These are phyloP conservation scores for Mustelus asterias DNA, from an alignment of 2,113 vertebrate genomes.

Conservation along the genomic window DNA sequence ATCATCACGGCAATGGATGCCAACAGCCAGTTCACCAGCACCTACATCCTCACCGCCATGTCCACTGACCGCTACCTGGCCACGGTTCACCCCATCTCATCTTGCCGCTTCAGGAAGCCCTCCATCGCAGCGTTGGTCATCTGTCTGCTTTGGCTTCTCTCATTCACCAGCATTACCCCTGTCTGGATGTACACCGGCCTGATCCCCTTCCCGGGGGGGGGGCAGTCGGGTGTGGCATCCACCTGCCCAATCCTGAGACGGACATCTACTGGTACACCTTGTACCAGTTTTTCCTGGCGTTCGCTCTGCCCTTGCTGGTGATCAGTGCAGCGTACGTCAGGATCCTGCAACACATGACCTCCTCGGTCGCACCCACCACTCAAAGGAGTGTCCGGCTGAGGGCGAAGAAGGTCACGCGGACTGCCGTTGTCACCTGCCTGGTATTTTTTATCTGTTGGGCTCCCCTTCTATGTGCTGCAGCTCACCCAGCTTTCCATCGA, in stretches of 20 bases:
- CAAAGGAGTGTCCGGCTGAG: constrained; percentile 62
- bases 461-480: constrained; percentile 62
- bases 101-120: constrained; percentile 63
- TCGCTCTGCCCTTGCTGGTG: constrained; percentile 63
- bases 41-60: constrained; percentile 79
- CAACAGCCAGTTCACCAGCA: constrained; percentile 77
- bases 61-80: constrained; percentile 74
- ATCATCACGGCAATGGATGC: constrained; percentile 72
- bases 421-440: constrained; percentile 73
- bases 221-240: too few relatives aligned
- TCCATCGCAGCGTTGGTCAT: constrained; percentile 58
- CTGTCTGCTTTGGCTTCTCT: constrained; percentile 48
- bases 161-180: constrained; percentile 67
- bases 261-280: constrained; percentile 76
- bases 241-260: constrained; percentile 65
- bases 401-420: constrained; percentile 70
- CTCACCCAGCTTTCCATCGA: constrained; percentile 55
- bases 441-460: constrained; percentile 80
- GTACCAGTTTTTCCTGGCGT: constrained; percentile 74
- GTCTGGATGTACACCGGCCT: constrained; percentile 74
- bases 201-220: constrained; percentile 65
- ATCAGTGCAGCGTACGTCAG: constrained; percentile 72
- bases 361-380: constrained; percentile 65
- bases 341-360: constrained; percentile 74
- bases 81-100: constrained; percentile 71